Evolutionary conservation across 2,797 vertebrate genomes (phyloP).

Genomic region (Dallia pectoralis): DNA sequence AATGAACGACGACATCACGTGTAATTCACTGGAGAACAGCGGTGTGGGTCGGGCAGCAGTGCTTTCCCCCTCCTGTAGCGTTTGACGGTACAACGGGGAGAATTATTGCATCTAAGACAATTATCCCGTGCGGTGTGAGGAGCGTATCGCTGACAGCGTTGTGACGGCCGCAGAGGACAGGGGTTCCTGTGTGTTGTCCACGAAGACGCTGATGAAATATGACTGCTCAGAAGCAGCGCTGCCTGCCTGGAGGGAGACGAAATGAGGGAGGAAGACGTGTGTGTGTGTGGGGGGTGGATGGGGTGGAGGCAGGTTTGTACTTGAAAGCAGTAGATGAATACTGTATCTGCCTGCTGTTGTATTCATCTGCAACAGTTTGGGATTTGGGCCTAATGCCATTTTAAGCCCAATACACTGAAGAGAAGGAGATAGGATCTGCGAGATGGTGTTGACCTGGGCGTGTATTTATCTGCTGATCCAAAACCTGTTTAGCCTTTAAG

Average conservation of each 20-base stretch:
- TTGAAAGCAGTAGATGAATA: constrained; percentile 60
- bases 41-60: constrained; percentile 51
- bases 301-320: constrained; percentile 60
- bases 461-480: background rate
- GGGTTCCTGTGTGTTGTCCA: constrained; percentile 59
- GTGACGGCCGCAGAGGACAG: constrained; percentile 37
- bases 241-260: constrained; percentile 20
- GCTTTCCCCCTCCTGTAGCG: constrained; percentile 19
- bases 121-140: constrained; percentile 40
- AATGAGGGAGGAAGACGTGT: constrained; percentile 4
- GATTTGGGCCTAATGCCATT: constrained; percentile 55
- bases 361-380: constrained; percentile 69
- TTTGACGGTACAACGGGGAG: constrained; percentile 48
- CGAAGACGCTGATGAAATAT: constrained; percentile 73
- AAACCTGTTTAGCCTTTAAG: background rate
- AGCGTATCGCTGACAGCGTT: constrained; percentile 56
- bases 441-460: background rate
- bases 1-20: constrained; percentile 51
- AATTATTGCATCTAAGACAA: constrained; percentile 61
- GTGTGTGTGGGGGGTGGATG: background rate
- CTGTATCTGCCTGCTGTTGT: constrained; percentile 49
- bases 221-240: constrained; percentile 63
- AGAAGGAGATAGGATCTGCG: constrained; percentile 34
- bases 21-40: constrained; percentile 56
- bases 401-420: constrained; percentile 42